phyloP scores from a whole-genome alignment of 2,113 vertebrate genomes.

The Prunella himalayana region DNA sequence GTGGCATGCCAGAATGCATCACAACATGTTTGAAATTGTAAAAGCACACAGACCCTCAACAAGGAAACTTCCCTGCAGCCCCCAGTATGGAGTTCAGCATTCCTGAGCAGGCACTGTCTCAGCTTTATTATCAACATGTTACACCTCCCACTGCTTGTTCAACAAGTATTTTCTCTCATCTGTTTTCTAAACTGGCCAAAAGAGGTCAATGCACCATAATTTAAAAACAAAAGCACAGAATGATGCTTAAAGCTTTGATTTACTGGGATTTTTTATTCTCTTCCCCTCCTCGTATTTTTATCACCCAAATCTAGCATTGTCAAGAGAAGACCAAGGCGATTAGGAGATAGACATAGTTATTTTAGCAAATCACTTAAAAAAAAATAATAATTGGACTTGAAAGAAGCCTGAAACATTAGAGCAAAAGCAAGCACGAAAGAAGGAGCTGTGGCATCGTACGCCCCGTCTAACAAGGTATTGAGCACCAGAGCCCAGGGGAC shows the following conservation, averaged over 20 bases:
- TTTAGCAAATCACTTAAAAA: neutral
- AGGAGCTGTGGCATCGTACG: neutral
- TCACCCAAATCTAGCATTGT: neutral
- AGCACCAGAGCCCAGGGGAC: conserved; percentile 78
- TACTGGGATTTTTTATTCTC: neutral
- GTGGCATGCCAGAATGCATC: conserved; percentile 22
- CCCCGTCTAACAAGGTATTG: conserved; percentile 82
- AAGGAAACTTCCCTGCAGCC: neutral
- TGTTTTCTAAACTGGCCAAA: neutral
- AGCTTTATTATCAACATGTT: neutral
- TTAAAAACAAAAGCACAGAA: conserved; percentile 12
- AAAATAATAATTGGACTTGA: neutral
- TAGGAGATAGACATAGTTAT: neutral
- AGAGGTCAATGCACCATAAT: neutral
- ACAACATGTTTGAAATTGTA: neutral
- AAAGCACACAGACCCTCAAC: neutral
- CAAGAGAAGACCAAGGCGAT: neutral
- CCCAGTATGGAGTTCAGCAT: neutral
- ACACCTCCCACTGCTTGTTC: neutral
- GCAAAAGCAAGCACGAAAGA: neutral
- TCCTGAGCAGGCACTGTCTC: neutral
- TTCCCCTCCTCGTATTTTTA: neutral
- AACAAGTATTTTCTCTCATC: neutral
- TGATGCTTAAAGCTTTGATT: neutral
- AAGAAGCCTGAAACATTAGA: neutral